A percentile compares a stretch with the other conserved stretches of the same genome.
These are phyloP conservation scores for Bettongia penicillata DNA, from an alignment of 2,113 vertebrate genomes.

Conservation along the genomic window DNA sequence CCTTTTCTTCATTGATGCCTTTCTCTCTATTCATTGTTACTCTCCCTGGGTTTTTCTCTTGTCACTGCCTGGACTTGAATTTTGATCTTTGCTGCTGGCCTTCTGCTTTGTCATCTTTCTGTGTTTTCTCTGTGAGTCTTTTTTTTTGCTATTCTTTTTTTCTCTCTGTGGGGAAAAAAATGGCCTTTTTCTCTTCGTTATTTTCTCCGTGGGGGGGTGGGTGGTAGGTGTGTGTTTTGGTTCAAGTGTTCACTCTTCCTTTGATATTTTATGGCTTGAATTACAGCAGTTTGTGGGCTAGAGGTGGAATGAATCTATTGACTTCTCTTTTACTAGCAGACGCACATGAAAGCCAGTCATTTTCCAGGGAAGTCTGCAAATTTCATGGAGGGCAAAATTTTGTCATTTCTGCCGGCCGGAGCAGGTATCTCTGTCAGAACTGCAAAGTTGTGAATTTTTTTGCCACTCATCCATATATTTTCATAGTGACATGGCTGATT, in stretches of 20 bases:
- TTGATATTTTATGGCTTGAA: conserved; percentile 47
- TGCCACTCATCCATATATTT: neutral
- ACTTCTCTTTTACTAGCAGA: neutral
- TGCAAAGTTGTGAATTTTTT: neutral
- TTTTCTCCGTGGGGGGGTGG: conserved; percentile 17
- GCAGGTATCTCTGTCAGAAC: neutral
- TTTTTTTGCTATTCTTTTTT: conserved; percentile 24
- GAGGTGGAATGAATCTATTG: neutral
- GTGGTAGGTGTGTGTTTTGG: neutral
- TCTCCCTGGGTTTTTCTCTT: conserved; percentile 60
- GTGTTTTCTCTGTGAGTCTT: conserved; percentile 41
- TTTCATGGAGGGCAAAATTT: neutral
- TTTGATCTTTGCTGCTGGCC: conserved; percentile 54
- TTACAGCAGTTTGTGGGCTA: conserved; percentile 6
- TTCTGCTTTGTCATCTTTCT: neutral
- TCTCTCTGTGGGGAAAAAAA: conserved; percentile 60
- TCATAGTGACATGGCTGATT: neutral
- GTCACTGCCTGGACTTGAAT: conserved; percentile 48
- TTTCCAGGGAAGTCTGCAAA: neutral
- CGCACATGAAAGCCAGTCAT: neutral
- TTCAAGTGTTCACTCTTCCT: conserved; percentile 39
- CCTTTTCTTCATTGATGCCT: conserved; percentile 50
- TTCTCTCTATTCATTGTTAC: conserved; percentile 55
- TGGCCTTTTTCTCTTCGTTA: neutral
- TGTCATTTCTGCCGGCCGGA: neutral